Evolutionary conservation across 2,113 vertebrate species (phyloP).

Genomic region (Micronycteris hirsuta): DNA sequence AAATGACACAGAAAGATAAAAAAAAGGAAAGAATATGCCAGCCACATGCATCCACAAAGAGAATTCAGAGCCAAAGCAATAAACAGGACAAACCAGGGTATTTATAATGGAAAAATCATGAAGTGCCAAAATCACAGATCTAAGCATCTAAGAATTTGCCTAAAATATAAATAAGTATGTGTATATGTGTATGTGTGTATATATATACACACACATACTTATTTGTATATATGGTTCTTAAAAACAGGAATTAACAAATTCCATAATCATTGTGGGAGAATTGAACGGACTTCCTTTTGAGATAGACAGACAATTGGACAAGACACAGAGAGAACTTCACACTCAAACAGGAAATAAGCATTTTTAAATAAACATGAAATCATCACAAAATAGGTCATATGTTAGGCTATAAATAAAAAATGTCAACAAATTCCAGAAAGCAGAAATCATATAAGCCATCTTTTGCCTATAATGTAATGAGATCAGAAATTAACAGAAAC

Average conservation of each 20-base stretch:
- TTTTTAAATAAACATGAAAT: background rate
- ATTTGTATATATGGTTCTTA: background rate
- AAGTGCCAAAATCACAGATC: background rate
- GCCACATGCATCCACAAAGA: background rate
- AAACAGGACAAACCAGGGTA: background rate
- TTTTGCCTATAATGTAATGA: background rate
- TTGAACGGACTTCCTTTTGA: background rate
- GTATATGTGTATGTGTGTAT: fast-evolving
- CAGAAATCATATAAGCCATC: background rate
- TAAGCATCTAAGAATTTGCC: background rate
- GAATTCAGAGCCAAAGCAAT: background rate
- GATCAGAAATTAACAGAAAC: background rate
- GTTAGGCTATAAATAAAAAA: background rate
- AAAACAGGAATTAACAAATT: background rate
- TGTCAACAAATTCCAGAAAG: background rate
- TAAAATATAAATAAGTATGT: background rate
- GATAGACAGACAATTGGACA: background rate
- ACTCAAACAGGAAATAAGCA: background rate
- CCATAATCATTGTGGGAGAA: background rate
- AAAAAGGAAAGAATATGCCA: background rate
- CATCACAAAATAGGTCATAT: background rate
- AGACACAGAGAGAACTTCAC: background rate
- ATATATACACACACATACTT: background rate
- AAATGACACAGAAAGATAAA: background rate
- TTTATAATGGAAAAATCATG: background rate